Percentiles rank a stretch among this genome's conserved stretches.
Evolutionary conservation across 1,140 invertebrate genomes (phyloP).

Genomic region (Trypoxylus dichotomus): DNA sequence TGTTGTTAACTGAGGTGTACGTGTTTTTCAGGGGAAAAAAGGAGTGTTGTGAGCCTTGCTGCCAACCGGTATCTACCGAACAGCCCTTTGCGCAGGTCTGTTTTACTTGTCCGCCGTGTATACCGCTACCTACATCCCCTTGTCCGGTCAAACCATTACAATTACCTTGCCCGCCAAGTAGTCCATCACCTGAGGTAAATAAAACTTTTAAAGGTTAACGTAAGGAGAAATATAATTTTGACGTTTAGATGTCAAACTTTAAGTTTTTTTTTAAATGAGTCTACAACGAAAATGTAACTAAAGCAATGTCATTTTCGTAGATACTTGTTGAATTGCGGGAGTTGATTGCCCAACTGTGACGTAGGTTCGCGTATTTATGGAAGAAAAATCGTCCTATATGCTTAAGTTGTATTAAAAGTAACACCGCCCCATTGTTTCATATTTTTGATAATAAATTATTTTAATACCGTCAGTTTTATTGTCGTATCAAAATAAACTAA

Average conservation of each 20-base stretch:
- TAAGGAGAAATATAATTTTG: no score
- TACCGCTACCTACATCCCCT: constrained; percentile 29
- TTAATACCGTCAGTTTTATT: no score
- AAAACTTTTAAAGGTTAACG: background rate
- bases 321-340: constrained; percentile 4
- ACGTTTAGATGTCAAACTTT: background rate
- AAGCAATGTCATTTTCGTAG: background rate
- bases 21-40: background rate
- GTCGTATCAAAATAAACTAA: background rate
- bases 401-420: no score
- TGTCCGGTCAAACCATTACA: constrained; percentile 31
- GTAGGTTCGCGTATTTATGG: background rate
- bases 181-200: constrained; percentile 16
- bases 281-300: background rate
- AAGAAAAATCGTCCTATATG: background rate
- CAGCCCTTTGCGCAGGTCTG: constrained; percentile 38
- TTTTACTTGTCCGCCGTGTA: constrained; percentile 12
- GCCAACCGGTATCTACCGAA: constrained; percentile 1
- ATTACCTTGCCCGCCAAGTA: constrained; percentile 8
- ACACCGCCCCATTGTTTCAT: no score
- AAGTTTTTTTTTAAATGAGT: background rate
- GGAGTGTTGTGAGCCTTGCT: background rate
- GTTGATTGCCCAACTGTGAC: constrained; percentile 2
- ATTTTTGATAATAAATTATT: no score
- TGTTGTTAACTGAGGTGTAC: background rate